These are phyloP conservation scores for Setophaga kirtlandii DNA, from an alignment of 2,113 vertebrate genomes.

Conservation along the genomic window DNA sequence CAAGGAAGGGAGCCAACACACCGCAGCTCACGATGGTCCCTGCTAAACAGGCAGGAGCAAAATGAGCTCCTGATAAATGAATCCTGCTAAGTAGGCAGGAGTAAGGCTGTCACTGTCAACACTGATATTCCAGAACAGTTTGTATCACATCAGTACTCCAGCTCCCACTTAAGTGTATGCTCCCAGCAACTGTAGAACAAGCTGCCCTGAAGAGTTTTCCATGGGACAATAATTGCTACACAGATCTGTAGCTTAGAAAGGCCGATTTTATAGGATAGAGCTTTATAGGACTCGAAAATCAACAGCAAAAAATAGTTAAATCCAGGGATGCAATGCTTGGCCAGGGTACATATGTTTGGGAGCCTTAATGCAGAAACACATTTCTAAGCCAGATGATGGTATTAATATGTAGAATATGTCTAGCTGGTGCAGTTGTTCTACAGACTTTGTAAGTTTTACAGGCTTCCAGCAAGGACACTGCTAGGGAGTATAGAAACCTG, in stretches of 20 bases:
- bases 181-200: background rate
- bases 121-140: background rate
- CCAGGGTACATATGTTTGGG: background rate
- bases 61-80: background rate
- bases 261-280: background rate
- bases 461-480: background rate
- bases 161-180: background rate
- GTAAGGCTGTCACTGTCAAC: background rate
- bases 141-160: background rate
- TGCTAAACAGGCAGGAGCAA: background rate
- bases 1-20: background rate
- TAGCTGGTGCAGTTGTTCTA: slow-evolving; percentile 12
- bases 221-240: background rate
- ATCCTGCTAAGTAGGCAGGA: background rate
- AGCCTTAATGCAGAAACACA: background rate
- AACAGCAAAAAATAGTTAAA: background rate
- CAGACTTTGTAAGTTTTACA: background rate
- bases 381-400: slow-evolving; percentile 7
- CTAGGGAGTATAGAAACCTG: background rate
- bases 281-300: background rate
- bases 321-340: background rate
- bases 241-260: background rate
- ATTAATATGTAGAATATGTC: background rate
- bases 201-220: background rate
- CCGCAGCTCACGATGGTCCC: background rate